Base-by-base conservation (phyloP, 2,113 vertebrate genomes). In the Xiphophorus maculatus region DNA sequence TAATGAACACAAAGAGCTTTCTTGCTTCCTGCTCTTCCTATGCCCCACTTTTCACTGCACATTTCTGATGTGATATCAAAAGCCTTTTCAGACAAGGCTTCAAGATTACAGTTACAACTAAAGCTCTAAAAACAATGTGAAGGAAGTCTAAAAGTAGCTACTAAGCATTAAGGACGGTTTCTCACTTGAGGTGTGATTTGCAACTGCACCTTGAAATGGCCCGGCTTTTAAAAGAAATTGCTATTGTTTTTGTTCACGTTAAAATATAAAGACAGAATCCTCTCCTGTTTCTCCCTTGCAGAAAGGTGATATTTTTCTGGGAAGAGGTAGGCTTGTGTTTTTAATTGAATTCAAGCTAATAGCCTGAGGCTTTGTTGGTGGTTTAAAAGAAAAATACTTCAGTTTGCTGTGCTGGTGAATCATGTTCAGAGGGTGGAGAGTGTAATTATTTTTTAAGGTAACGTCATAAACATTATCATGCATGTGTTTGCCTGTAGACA, bases 331-430 rank as follows among this genome's bases (percentile, higher is more conserved):
- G 54, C 0, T 27, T 64, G 44, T 8, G 60, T 67, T 72, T 63
- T 85, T 30, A 61, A 72, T 27, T 87, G 77, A 84, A 54, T 37
- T n/a, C 3, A 25, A 15, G 81, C 76, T 81, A 77, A 10, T 32
- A 42, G 65, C 91, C 85, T 4, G 48, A 70, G 75, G 89, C 84
- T 83, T 30, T 66, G 32, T 70, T 44, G 67, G 77, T 71, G 28
- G 61, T 77, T 73, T 40, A 48, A 69, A 30, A 44, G 70, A 58
- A 82, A 37, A 81, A 83, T 67, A n/a, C 67, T 62, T 40, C 27
- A 37, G 78, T 86, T 82, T 71, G 63, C 74, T 54, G 12, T 6
- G 12, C 15, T 1, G 2, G 25, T 61, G 67, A 76, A 61, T 35
- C 30, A 33, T 60, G 8, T 33, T 40, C 4, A 22, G 27, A 75